Percentiles rank a stretch among this genome's conserved stretches.
These are phyloP conservation scores for Chrysodeixis includens DNA, from an alignment of 2,888 invertebrate genomes.

Conservation along the genomic window DNA sequence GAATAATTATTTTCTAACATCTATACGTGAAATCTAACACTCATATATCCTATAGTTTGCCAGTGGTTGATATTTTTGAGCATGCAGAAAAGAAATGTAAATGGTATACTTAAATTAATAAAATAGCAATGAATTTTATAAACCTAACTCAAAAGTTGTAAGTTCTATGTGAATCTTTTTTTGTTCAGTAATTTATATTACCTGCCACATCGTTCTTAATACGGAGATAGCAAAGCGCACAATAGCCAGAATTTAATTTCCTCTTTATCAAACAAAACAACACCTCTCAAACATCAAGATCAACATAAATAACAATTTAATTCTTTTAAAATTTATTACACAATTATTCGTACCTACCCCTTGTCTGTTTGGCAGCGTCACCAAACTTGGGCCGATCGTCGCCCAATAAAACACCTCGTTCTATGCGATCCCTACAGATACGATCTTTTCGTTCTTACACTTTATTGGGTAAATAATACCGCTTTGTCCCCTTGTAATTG, in stretches of 20 bases:
- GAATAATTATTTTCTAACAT: neutral
- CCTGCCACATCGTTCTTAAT: no score
- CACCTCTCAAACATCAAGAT: conserved; percentile 48
- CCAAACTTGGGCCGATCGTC: conserved; percentile 63
- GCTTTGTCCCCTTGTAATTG: conserved; percentile 69
- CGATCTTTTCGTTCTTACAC: conserved; percentile 67
- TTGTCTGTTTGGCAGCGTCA: conserved; percentile 56
- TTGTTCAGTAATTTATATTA: neutral
- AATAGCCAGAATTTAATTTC: conserved; percentile 32
- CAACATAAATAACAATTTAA: conserved; percentile 51
- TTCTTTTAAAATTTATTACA: conserved; percentile 56
- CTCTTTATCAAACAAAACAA: conserved; percentile 44
- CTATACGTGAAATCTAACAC: neutral
- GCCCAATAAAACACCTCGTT: conserved; percentile 77
- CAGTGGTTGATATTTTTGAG: neutral
- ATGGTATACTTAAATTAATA: no score
- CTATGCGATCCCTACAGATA: conserved; percentile 71
- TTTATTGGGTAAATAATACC: conserved; percentile 73
- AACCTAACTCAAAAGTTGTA: no score
- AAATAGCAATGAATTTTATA: no score
- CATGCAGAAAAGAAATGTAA: no score
- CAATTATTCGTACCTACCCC: conserved; percentile 58
- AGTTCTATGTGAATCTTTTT: neutral
- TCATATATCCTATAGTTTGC: neutral
- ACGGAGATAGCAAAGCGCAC: neutral